Evolutionary conservation across 2,888 invertebrate genomes (phyloP).

Genomic region (Sarcophaga rosellei): DNA sequence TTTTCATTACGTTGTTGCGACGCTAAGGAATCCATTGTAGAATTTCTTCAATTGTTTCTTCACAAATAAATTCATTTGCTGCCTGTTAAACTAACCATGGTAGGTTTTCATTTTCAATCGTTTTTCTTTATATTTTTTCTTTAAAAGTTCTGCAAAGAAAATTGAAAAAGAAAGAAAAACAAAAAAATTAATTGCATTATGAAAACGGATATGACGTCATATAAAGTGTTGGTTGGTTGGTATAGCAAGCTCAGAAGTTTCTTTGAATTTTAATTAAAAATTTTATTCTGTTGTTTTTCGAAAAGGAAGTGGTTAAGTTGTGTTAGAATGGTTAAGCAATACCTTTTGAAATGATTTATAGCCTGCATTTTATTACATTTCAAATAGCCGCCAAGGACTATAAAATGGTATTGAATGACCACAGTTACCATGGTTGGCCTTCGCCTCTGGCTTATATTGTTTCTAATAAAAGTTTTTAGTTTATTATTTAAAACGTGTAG

Average conservation of each 20-base stretch:
- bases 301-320: conserved; percentile 31
- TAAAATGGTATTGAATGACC: conserved; percentile 2
- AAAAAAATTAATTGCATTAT: conserved; percentile 32
- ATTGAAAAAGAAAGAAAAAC: conserved; percentile 34
- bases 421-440: not conserved
- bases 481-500: not conserved
- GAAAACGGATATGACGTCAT: conserved; percentile 56
- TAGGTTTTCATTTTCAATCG: not conserved
- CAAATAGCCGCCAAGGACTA: conserved; percentile 30
- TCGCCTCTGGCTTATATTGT: not conserved
- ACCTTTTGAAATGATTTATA: conserved; percentile 41
- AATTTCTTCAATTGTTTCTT: conserved; percentile 15
- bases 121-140: not conserved
- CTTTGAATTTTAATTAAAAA: conserved; percentile 62
- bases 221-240: conserved; percentile 15
- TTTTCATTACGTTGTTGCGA: conserved; percentile 34
- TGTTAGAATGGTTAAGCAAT: conserved; percentile 10
- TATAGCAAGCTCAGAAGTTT: not conserved
- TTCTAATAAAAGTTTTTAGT: not conserved
- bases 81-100: not conserved
- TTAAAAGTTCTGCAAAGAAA: conserved; percentile 5
- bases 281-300: conserved; percentile 1
- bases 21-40: conserved; percentile 54
- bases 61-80: not conserved
- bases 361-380: not conserved